phyloP scores from a whole-genome alignment of 2,113 vertebrate species.

The Anseranas semipalmata region DNA sequence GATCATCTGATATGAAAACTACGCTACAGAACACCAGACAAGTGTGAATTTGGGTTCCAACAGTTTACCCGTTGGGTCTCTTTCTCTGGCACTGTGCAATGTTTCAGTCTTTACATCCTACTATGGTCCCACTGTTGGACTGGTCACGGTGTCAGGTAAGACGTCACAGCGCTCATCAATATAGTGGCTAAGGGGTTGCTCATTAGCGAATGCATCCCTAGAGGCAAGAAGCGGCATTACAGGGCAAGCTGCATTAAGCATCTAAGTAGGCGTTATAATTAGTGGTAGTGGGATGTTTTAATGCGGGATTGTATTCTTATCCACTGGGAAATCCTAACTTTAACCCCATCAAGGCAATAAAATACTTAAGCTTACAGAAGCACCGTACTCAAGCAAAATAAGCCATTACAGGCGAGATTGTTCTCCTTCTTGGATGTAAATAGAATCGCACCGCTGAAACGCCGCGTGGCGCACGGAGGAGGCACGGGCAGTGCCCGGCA shows the following conservation, averaged over 20 bases:
- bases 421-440: not conserved
- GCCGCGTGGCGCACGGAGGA: no score
- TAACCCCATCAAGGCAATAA: not conserved
- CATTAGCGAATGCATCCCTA: not conserved
- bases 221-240: not conserved
- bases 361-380: not conserved
- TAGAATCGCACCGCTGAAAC: not conserved
- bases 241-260: not conserved
- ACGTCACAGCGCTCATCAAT: not conserved
- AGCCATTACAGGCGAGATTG: not conserved
- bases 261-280: not conserved
- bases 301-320: not conserved
- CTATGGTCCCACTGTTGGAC: rapidly evolving
- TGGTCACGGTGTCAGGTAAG: not conserved
- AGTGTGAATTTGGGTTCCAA: not conserved
- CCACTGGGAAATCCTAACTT: not conserved
- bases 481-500: no score
- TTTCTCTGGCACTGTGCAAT: not conserved
- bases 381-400: not conserved
- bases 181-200: not conserved
- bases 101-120: not conserved
- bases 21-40: not conserved
- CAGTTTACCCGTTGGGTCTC: not conserved
- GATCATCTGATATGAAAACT: not conserved
- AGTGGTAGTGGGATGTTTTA: not conserved